Evolutionary conservation across 1,140 invertebrate genomes (phyloP), one percentile per base, ranked within the genome.

Genomic region (Conus betulinus): DNA sequence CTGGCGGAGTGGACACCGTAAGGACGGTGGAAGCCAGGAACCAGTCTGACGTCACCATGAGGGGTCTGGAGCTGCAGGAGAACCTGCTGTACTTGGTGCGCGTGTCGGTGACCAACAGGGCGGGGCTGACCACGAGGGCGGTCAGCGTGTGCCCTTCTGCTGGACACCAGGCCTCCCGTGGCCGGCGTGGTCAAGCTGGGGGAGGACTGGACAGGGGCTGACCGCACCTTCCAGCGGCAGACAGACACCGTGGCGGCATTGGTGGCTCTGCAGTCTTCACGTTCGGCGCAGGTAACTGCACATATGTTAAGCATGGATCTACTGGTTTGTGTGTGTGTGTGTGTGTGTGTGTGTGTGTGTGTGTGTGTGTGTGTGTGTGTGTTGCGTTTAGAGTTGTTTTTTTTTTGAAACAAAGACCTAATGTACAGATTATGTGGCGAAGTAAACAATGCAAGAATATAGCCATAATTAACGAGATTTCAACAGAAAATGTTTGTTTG

Each of bases 41-140:
- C 84, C 57, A 60, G 76, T 51, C 85, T 11, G 53, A 52, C 10
- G 53, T 82, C 51, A 57, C 81, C 23, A 74, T 87, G 25, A 60
- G 67, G 27, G 27, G 27, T 53, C 74, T 81, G 17, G 20, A 87
- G 27, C 76, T 86, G 13, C 53, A 67, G 52, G 78, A 71, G 20
- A 55, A 27, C 4, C 20, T 79, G 55, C 63, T 82, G 60, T 86
- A 87, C 39, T 86, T 84, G 11, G 15, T 74, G 23, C 57, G 63
- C 20, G 51, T 87, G 52, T 84, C 57, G 17, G 52, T 84, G 27
- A 83, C 74, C 57, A 89, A 89, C 27, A 78, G 88, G 20, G 88
- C 88, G 51, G 88, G 85, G 13, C 67, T 89, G 27, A 52, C 71
- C 39, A 71, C 85, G 0, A 52, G 20, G 78, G 78, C 55, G 25